Percentiles rank a stretch among this genome's conserved stretches.
phyloP scores from a whole-genome alignment of 2,113 vertebrate species.

The Pipra filicauda region DNA sequence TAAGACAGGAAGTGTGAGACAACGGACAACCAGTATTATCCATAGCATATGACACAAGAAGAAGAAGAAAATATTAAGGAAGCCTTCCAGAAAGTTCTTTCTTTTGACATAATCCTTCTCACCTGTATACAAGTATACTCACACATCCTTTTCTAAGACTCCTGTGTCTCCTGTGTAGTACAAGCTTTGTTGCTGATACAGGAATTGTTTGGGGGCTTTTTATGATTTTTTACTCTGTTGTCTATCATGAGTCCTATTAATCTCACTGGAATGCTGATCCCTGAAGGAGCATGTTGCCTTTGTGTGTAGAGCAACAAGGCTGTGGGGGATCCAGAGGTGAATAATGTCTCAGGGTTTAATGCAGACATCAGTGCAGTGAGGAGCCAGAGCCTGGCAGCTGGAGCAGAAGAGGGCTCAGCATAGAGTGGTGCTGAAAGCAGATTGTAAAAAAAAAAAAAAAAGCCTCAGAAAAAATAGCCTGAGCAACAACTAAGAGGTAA shows the following conservation, averaged over 20 bases:
- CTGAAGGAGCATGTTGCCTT: not conserved
- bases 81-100: not conserved
- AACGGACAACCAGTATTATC: not conserved
- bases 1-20: not conserved
- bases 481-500: not conserved
- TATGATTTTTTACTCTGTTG: not conserved
- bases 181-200: not conserved
- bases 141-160: not conserved
- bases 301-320: not conserved
- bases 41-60: not conserved
- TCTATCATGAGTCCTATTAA: not conserved
- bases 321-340: not conserved
- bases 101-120: not conserved
- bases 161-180: not conserved
- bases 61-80: not conserved
- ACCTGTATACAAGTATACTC: not conserved
- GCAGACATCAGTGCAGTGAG: not conserved
- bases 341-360: not conserved
- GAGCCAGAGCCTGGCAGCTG: fast-evolving
- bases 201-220: not conserved
- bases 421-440: fast-evolving
- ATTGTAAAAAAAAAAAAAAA: not conserved
- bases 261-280: not conserved
- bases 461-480: not conserved
- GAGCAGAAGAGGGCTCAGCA: not conserved